Evolutionary conservation across 92 coral and sea anemone genomes (phyloP).

Genomic region (Parazoanthus darwini): DNA sequence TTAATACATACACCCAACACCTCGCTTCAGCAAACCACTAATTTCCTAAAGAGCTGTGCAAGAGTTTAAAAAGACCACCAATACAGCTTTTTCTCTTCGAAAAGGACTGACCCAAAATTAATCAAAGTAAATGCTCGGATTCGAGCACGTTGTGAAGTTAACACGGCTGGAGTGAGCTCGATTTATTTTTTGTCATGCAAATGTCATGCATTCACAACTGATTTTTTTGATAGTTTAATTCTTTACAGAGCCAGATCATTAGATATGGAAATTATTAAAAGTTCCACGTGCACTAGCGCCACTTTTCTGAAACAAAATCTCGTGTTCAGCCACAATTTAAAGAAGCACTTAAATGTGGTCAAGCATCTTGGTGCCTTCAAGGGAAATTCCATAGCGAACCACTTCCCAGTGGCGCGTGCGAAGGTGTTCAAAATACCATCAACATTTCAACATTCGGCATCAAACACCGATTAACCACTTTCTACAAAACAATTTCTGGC

Average conservation of each 20-base stretch:
- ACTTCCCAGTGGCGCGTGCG: slow-evolving; percentile 39
- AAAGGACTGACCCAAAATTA: background rate
- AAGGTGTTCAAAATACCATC: slow-evolving; percentile 26
- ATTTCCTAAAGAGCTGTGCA: slow-evolving; percentile 21
- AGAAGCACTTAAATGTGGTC: slow-evolving; percentile 21
- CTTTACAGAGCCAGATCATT: background rate
- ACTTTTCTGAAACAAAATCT: slow-evolving; percentile 40
- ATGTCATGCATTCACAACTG: background rate
- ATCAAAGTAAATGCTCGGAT: background rate
- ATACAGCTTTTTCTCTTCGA: background rate
- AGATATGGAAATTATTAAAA: slow-evolving; percentile 18
- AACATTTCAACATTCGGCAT: slow-evolving; percentile 13
- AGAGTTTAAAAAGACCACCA: slow-evolving; percentile 22
- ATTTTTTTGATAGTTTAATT: slow-evolving; percentile 5
- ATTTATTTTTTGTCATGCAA: background rate
- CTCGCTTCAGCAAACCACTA: slow-evolving; percentile 33
- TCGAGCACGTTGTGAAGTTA: background rate
- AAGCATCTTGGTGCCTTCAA: slow-evolving; percentile 25
- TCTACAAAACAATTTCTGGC: background rate
- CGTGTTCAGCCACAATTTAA: background rate
- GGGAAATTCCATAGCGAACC: slow-evolving; percentile 38
- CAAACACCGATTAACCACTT: background rate
- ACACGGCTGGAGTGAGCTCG: background rate
- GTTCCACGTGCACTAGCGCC: slow-evolving; percentile 33
- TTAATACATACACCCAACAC: background rate